phyloP scores from a whole-genome alignment of 2,888 invertebrate species.

The Eilema caniola region DNA sequence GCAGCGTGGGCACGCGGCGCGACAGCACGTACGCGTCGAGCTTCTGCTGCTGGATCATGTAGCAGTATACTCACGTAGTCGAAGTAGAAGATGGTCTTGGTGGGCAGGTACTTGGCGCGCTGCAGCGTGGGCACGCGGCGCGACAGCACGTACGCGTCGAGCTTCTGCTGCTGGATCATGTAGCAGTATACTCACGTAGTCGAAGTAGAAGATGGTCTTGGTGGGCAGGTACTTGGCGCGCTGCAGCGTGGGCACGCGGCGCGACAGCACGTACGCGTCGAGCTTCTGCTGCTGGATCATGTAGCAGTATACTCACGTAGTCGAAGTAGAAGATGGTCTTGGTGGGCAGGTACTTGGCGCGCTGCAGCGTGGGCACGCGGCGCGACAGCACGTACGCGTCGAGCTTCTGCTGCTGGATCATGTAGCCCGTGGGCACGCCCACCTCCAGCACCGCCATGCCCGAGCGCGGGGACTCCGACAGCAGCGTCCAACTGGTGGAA shows the following conservation, averaged over 20 bases:
- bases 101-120: no score
- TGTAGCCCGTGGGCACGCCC: constrained; percentile 96
- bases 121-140: no score
- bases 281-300: constrained; percentile 80
- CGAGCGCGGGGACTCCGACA: constrained; percentile 92
- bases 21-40: no score
- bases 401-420: constrained; percentile 95
- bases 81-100: no score
- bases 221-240: constrained; percentile 93
- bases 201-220: constrained; percentile 97
- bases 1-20: no score
- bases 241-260: constrained; percentile 92
- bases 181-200: constrained; percentile 90
- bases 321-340: constrained; percentile 98
- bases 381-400: constrained; percentile 94
- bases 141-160: no score
- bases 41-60: constrained; percentile 89
- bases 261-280: constrained; percentile 94
- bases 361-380: constrained; percentile 92
- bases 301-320: constrained; percentile 89
- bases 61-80: constrained; percentile 85
- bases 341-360: constrained; percentile 93
- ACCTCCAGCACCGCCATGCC: constrained; percentile 96
- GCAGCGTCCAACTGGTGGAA: constrained; percentile 91
- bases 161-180: no score